A percentile compares a stretch with the other conserved stretches of the same genome.
Evolutionary conservation across 2,797 vertebrate genomes (phyloP).

Genomic region (Epinephelus malabaricus): DNA sequence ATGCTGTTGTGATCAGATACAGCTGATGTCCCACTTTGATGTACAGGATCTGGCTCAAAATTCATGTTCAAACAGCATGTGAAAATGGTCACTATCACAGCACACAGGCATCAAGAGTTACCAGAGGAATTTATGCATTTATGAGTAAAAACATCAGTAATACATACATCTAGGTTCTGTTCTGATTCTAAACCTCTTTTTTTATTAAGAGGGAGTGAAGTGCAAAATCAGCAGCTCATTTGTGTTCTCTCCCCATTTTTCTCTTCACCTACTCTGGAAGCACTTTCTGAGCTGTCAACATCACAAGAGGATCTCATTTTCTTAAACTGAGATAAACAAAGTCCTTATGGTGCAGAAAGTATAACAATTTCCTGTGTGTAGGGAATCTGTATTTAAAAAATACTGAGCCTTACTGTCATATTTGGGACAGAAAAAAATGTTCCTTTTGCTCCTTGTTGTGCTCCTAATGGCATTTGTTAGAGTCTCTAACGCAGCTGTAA

Average conservation of each 20-base stretch:
- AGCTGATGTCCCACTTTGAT: constrained; percentile 29
- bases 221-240: constrained; percentile 34
- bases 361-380: neutral
- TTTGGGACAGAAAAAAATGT: no score
- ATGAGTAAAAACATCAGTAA: constrained; percentile 4
- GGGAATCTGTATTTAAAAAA: neutral
- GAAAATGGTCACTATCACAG: neutral
- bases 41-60: neutral
- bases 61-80: neutral
- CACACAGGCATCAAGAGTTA: neutral
- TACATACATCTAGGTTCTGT: neutral
- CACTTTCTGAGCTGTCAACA: constrained; percentile 18
- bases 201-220: neutral
- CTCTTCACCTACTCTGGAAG: constrained; percentile 4
- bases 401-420: no score
- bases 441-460: no score
- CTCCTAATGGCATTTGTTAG: no score
- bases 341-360: neutral
- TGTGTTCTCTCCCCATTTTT: constrained; percentile 19
- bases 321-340: constrained; percentile 13
- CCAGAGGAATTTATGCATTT: constrained; percentile 25
- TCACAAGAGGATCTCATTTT: constrained; percentile 31
- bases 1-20: constrained; percentile 33
- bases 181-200: neutral
- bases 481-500: no score